These are phyloP conservation scores for Drosophila yakuba DNA, from an alignment of 1,140 invertebrate genomes.

Conservation along the genomic window DNA sequence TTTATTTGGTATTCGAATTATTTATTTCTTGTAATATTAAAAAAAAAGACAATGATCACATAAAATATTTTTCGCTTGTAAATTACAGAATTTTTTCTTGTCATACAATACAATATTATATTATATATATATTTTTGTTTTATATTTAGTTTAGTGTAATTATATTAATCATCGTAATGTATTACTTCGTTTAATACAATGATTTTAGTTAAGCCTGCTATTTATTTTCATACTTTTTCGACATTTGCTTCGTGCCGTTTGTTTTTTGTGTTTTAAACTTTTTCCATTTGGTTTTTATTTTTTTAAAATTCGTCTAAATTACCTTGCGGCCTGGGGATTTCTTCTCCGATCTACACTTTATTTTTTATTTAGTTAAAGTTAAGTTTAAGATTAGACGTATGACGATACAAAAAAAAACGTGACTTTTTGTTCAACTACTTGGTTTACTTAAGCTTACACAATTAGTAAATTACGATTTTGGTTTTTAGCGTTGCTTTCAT, in stretches of 20 bases:
- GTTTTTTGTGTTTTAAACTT: conserved; percentile 38
- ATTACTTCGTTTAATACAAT: conserved; percentile 53
- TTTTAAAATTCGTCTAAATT: conserved; percentile 83
- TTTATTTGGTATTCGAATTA: conserved; percentile 81
- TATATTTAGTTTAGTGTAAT: conserved; percentile 63
- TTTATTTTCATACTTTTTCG: conserved; percentile 23
- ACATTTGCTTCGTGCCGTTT: neutral
- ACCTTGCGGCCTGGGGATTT: conserved; percentile 45
- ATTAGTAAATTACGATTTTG: conserved; percentile 35
- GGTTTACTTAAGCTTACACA: conserved; percentile 61
- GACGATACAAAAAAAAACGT: conserved; percentile 67
- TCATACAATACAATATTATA: conserved; percentile 75
- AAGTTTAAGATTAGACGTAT: conserved; percentile 64
- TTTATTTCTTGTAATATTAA: conserved; percentile 82
- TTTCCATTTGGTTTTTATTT: conserved; percentile 31
- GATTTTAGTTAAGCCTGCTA: conserved; percentile 61
- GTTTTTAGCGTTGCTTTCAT: conserved; percentile 30
- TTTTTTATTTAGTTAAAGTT: conserved; percentile 44
- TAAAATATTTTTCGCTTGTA: conserved; percentile 77
- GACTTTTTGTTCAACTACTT: conserved; percentile 62
- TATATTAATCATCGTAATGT: conserved; percentile 52
- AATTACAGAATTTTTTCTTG: conserved; percentile 78
- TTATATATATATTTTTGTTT: conserved; percentile 54
- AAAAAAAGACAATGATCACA: conserved; percentile 82
- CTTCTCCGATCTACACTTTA: conserved; percentile 8